Percentiles rank a stretch among this genome's conserved stretches.
Conservation (phyloP, 2,888 invertebrate genomes). For the Rhagophthalmus giganteus region DNA sequence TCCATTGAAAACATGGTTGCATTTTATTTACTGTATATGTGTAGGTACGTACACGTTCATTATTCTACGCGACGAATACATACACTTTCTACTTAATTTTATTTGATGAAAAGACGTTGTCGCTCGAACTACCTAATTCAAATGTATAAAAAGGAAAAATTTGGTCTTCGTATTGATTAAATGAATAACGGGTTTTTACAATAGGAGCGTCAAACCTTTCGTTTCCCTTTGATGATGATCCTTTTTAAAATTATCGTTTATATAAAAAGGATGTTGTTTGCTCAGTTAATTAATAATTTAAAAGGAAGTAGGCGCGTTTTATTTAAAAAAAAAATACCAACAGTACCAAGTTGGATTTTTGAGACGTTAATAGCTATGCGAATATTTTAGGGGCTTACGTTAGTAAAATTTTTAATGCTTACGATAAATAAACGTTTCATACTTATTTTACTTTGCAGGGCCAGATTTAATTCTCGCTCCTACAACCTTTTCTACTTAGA, state of each 20-base stretch:
- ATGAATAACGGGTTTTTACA: slow-evolving; percentile 21
- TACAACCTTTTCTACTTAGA: slow-evolving; percentile 47
- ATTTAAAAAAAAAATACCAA: slow-evolving; percentile 8
- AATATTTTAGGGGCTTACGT: no score
- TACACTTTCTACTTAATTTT: no score
- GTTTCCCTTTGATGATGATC: slow-evolving; percentile 26
- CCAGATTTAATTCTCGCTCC: slow-evolving; percentile 53
- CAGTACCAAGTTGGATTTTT: slow-evolving; percentile 6
- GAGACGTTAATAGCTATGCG: not conserved
- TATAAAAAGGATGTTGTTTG: slow-evolving; percentile 22
- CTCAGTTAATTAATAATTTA: slow-evolving; percentile 26
- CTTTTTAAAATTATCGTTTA: slow-evolving; percentile 25
- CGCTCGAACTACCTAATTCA: no score
- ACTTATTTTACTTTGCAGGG: slow-evolving; percentile 51
- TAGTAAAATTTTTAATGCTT: no score
- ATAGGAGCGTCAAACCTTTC: slow-evolving; percentile 19
- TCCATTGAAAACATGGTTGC: slow-evolving; percentile 21
- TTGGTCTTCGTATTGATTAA: slow-evolving; percentile 23
- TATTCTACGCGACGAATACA: no score
- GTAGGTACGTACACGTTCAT: no score
- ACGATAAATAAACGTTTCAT: no score
- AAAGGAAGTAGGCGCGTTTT: slow-evolving; percentile 19
- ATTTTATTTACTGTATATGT: slow-evolving; percentile 13
- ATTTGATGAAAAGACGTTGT: slow-evolving; percentile 4
- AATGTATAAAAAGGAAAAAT: no score